Evolutionary conservation across 2,888 invertebrate genomes (phyloP).

Genomic region (Chymomyza procnemis): DNA sequence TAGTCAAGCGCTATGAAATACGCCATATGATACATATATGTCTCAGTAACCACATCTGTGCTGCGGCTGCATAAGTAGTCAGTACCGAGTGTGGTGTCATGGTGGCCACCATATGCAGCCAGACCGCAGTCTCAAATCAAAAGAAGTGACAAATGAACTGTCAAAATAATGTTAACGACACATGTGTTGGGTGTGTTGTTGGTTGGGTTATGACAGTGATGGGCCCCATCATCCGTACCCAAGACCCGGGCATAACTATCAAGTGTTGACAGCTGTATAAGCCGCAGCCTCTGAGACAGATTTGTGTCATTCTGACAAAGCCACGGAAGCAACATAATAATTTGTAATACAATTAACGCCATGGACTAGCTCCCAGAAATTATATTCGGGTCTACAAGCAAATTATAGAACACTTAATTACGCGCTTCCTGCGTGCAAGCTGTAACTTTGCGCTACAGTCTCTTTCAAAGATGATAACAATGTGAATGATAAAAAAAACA

Average conservation of each 20-base stretch:
- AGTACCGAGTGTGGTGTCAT: constrained; percentile 10
- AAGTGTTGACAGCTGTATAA: constrained; percentile 61
- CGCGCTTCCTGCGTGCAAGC: constrained; percentile 49
- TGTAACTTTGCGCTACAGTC: background rate
- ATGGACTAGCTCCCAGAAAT: background rate
- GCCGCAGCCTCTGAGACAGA: constrained; percentile 49
- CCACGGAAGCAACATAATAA: constrained; percentile 38
- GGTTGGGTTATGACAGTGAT: constrained; percentile 7
- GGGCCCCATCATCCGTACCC: background rate
- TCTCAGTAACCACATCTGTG: constrained; percentile 38
- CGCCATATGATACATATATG: constrained; percentile 12
- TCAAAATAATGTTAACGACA: constrained; percentile 66
- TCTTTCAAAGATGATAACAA: background rate
- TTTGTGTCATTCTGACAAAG: constrained; percentile 43
- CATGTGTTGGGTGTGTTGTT: constrained; percentile 37
- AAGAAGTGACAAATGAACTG: constrained; percentile 67
- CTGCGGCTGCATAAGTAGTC: background rate
- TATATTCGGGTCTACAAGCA: constrained; percentile 16
- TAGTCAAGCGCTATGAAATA: constrained; percentile 3
- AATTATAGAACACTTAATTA: constrained; percentile 63
- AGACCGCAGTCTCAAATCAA: constrained; percentile 56
- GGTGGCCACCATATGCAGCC: constrained; percentile 45
- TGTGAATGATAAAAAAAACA: constrained; percentile 27
- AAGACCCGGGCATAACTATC: constrained; percentile 23
- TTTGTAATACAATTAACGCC: constrained; percentile 30